phyloP scores from a whole-genome alignment of 2,113 vertebrate species.

The Pseudolaguvia tuberculata region DNA sequence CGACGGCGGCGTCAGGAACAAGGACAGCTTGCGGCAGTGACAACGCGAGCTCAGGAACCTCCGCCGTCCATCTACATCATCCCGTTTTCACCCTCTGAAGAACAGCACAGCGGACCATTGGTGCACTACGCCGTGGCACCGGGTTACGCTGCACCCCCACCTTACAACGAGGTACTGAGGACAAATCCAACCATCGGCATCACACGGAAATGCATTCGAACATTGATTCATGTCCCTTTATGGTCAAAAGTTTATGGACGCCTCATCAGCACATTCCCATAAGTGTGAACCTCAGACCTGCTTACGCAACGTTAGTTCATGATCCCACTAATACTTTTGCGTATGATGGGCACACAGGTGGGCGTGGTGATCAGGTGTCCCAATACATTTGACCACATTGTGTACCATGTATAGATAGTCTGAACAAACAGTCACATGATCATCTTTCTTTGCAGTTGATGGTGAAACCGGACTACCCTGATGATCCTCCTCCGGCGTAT shows the following conservation, averaged over 20 bases:
- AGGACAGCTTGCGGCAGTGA: neutral
- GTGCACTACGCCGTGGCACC: conserved; percentile 3
- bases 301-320: too few relatives aligned
- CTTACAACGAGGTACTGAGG: conserved; percentile 44
- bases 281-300: too few relatives aligned
- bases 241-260: too few relatives aligned
- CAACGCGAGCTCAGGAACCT: neutral
- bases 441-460: conserved; percentile 28
- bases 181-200: neutral
- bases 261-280: too few relatives aligned
- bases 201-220: too few relatives aligned
- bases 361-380: too few relatives aligned
- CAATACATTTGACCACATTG: too few relatives aligned
- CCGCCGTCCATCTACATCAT: neutral
- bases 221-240: too few relatives aligned
- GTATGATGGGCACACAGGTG: too few relatives aligned
- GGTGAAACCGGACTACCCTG: conserved; percentile 28
- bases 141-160: conserved; percentile 25
- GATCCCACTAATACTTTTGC: too few relatives aligned
- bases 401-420: too few relatives aligned
- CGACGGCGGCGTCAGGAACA: too few relatives aligned
- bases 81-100: neutral
- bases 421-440: neutral
- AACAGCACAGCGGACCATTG: neutral
- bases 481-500: conserved; percentile 43